Conservation (phyloP, 1,140 invertebrate genomes). For the Achatina immaculata region DNA sequence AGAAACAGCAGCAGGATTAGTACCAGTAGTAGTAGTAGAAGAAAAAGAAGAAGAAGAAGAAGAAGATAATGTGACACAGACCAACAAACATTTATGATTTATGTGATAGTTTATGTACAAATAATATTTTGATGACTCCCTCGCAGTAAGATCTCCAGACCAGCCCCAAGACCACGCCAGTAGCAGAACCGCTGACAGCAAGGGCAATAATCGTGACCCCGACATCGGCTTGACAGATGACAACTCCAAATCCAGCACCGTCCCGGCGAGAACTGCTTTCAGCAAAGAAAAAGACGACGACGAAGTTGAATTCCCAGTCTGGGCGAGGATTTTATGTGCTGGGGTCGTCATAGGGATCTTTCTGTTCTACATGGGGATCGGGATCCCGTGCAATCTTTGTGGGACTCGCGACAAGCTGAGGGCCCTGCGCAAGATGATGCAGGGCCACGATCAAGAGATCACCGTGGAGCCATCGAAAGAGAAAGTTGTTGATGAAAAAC, state of each 20-base stretch:
- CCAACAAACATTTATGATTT: too few species aligned
- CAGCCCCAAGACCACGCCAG: neutral
- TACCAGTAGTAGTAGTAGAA: neutral
- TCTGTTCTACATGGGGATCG: neutral
- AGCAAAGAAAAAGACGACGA: neutral
- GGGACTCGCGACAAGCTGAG: neutral
- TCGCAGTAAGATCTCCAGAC: too few species aligned
- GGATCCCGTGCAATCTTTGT: constrained; percentile 1
- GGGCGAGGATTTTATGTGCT: neutral
- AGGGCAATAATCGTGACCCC: too few species aligned
- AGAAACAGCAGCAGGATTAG: neutral
- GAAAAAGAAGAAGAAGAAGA: neutral
- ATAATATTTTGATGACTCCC: too few species aligned
- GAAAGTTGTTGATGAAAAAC: too few species aligned
- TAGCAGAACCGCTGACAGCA: too few species aligned
- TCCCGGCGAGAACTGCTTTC: neutral
- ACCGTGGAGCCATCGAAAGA: too few species aligned
- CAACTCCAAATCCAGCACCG: too few species aligned
- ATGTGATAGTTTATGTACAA: too few species aligned
- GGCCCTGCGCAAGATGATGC: neutral
- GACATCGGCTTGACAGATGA: neutral
- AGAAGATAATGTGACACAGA: neutral
- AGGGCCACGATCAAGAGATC: too few species aligned
- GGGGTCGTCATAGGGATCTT: neutral
- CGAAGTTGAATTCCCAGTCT: neutral